Evolutionary conservation across 2,888 invertebrate species (phyloP).

Genomic region (Gymnosoma rotundatum): DNA sequence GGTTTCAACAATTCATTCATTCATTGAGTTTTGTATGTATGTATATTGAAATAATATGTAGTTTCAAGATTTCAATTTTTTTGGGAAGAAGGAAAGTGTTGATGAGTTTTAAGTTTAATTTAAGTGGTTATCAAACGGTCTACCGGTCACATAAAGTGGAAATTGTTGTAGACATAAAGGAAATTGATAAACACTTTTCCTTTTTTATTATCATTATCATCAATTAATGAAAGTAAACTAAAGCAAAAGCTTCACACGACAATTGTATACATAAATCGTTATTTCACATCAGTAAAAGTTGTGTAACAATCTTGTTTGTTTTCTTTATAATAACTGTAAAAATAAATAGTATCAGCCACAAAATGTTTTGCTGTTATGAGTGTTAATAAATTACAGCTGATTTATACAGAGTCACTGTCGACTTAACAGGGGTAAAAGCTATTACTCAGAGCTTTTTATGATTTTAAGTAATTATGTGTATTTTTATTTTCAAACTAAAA

Average conservation of each 20-base stretch:
- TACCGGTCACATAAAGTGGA: neutral
- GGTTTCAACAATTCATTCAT: conserved; percentile 5
- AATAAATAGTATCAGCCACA: conserved; percentile 20
- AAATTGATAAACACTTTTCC: conserved; percentile 11
- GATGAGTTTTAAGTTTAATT: conserved; percentile 1
- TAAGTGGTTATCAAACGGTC: conserved; percentile 6
- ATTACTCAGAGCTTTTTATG: too few species aligned
- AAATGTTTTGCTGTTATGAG: neutral
- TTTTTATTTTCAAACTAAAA: too few species aligned
- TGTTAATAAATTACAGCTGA: neutral
- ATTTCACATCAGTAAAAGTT: conserved; percentile 28
- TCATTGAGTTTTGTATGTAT: too few species aligned
- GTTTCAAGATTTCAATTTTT: conserved; percentile 20
- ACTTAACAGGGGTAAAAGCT: neutral
- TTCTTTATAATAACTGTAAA: conserved; percentile 1
- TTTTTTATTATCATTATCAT: conserved; percentile 1
- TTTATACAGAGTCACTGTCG: neutral
- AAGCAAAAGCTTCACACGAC: conserved; percentile 15
- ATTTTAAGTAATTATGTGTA: too few species aligned
- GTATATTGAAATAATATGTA: conserved; percentile 26
- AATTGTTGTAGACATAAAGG: neutral
- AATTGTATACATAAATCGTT: neutral
- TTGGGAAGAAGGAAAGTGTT: conserved; percentile 73
- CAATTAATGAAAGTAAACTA: conserved; percentile 42
- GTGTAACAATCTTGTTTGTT: conserved; percentile 65